Base-by-base conservation (phyloP, 2,113 vertebrate species). In the Arvicanthis niloticus region DNA sequence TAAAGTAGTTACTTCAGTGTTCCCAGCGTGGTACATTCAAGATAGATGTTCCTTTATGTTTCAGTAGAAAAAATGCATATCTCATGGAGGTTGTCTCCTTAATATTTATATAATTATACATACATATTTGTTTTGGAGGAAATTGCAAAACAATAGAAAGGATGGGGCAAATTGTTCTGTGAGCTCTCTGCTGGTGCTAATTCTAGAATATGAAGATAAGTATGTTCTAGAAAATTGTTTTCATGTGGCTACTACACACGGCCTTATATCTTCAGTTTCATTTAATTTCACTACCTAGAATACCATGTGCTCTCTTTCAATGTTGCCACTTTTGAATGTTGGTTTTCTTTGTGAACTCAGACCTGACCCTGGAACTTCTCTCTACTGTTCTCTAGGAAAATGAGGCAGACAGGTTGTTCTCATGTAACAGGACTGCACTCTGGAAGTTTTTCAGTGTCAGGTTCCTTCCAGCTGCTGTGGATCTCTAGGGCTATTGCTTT, bases 321-420 rank as follows among this genome's bases (percentile, higher is more conserved):
- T 58, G n/a, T 37, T 80, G 48, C 4, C 26, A 24, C 72, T 70
- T 70, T 58, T 6, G 4, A 21, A 12, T 21, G 40, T 53, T 60
- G 48, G 40, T 24, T 72, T 81, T 58, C 48, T 87, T n/a, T 89
- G 40, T 94, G 70, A 91, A 45, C 9, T 73, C 75, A 78, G 56
- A 62, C 10, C 42, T 62, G 21, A 34, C 19, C 16, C 21, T 80
- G 67, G 62, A 80, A 67, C 45, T 31, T 60, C 60, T 80, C 22
- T 76, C 40, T 62, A 19, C 42, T 67, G 29, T 24, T 91, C 34
- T 91, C 34, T 80, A 17, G 31, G 45, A 68, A 91, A 80, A 22
- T 21, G 13, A n/a, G 51, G 34, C 34, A 65, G 34, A n/a, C 7
- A 34, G 45, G 48, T n/a, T 67, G 22, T 3, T 78, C 51, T 22